Conservation (phyloP, 2,888 invertebrate species). For the Cephonodes hylas region DNA sequence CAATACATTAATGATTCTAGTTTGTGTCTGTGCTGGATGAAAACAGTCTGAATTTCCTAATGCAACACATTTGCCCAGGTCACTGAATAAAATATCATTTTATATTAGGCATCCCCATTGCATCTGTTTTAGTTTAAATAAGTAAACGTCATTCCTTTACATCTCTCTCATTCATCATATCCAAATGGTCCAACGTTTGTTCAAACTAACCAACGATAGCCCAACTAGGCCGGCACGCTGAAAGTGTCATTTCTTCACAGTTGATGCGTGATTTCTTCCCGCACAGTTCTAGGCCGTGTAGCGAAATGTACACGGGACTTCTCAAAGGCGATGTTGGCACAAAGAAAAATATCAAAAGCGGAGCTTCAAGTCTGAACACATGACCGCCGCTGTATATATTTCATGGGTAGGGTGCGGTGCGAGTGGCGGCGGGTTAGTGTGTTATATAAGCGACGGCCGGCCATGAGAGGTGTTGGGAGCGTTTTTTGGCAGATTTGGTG, state of each 20-base stretch:
- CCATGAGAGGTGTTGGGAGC: neutral
- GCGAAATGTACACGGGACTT: slow-evolving; percentile 9
- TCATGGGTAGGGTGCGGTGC: slow-evolving; percentile 17
- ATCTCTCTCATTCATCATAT: neutral
- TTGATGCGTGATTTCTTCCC: neutral
- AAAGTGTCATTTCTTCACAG: neutral
- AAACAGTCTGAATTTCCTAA: too few species aligned
- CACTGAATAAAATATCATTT: too few species aligned
- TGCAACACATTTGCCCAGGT: too few species aligned
- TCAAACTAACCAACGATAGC: neutral
- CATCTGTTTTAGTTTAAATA: neutral
- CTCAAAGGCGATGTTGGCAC: slow-evolving; percentile 17
- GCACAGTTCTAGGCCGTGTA: neutral
- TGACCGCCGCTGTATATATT: slow-evolving; percentile 30
- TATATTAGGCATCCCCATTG: too few species aligned
- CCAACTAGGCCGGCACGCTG: neutral
- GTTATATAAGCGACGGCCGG: neutral
- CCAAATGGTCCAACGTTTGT: neutral
- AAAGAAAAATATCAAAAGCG: slow-evolving; percentile 35
- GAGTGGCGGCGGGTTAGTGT: slow-evolving; percentile 1
- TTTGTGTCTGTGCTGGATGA: too few species aligned
- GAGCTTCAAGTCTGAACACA: slow-evolving; percentile 32
- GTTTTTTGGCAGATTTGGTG: neutral
- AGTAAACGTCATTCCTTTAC: neutral
- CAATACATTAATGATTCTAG: too few species aligned